These are phyloP conservation scores for Neria commutata DNA, from an alignment of 2,888 invertebrate species.

Conservation along the genomic window DNA sequence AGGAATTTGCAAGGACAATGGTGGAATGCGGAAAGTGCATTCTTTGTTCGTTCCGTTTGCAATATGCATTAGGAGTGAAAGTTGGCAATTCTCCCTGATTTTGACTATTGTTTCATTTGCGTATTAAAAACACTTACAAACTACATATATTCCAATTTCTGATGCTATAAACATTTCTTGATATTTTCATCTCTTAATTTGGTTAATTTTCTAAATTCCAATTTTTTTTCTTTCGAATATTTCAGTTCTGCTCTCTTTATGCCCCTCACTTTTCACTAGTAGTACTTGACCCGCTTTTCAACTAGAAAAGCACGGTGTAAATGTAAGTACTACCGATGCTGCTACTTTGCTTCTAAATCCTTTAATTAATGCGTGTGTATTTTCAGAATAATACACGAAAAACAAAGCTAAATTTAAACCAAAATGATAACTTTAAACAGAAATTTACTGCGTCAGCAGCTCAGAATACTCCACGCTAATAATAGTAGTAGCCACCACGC, in stretches of 20 bases:
- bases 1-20: too few relatives aligned
- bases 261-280: not conserved
- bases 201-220: slow-evolving; percentile 19
- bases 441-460: slow-evolving; percentile 21
- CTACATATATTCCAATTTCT: too few relatives aligned
- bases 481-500: too few relatives aligned
- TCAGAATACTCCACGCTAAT: slow-evolving; percentile 10
- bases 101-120: too few relatives aligned
- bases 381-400: slow-evolving; percentile 8
- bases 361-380: slow-evolving; percentile 8
- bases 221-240: slow-evolving; percentile 12
- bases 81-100: too few relatives aligned
- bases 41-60: too few relatives aligned
- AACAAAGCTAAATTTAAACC: not conserved
- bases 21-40: too few relatives aligned
- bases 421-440: slow-evolving; percentile 30
- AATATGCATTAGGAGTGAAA: too few relatives aligned
- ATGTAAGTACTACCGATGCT: slow-evolving; percentile 22
- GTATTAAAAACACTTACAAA: too few relatives aligned
- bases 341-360: not conserved
- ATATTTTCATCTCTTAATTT: slow-evolving; percentile 21
- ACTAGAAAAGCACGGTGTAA: slow-evolving; percentile 9
- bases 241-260: not conserved
- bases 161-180: too few relatives aligned
- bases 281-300: slow-evolving; percentile 4